These are phyloP conservation scores for Ianthella basta DNA, from an alignment of 37 sponge, comb jelly and placozoan species.

Conservation along the genomic window DNA sequence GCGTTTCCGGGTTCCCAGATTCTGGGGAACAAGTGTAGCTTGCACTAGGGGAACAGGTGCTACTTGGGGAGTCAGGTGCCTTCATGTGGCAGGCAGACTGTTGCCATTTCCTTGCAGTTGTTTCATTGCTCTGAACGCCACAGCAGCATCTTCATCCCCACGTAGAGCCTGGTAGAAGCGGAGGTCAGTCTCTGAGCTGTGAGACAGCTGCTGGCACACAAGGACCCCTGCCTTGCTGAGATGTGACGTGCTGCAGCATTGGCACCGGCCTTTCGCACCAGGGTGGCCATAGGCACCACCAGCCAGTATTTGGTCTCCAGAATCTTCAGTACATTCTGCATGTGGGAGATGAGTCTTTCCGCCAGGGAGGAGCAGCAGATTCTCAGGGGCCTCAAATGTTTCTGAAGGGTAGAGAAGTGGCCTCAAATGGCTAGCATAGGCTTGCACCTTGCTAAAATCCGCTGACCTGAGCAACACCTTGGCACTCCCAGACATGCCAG, in stretches of 20 bases:
- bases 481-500: not conserved
- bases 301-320: not conserved
- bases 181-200: not conserved
- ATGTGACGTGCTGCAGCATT: not conserved
- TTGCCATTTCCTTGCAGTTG: not conserved
- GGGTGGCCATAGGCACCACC: not conserved
- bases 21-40: no score
- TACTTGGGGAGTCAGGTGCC: no score
- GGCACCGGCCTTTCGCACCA: constrained; percentile 17
- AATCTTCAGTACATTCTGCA: not conserved
- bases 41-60: no score
- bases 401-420: not conserved
- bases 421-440: not conserved
- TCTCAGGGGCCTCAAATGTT: no score
- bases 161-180: not conserved
- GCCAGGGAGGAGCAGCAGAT: not conserved
- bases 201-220: not conserved
- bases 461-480: not conserved
- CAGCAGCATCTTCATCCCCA: not conserved
- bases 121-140: not conserved
- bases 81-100: no score
- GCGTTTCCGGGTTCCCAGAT: no score
- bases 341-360: not conserved
- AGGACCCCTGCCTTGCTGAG: not conserved
- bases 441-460: not conserved